Conservation (phyloP, 2,113 vertebrate species). For the Caranx ignobilis region DNA sequence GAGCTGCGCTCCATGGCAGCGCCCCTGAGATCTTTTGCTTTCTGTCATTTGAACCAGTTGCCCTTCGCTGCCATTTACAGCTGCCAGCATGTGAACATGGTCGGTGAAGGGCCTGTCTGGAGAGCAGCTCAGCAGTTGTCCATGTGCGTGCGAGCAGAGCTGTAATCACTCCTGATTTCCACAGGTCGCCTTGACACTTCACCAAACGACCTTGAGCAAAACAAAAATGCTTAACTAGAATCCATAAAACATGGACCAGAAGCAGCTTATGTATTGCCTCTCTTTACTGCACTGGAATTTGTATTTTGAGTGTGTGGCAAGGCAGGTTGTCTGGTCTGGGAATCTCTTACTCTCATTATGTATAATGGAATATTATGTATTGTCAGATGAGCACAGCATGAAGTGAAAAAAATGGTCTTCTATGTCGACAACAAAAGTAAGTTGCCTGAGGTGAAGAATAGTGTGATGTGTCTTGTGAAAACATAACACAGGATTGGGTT, state of each 20-base stretch:
- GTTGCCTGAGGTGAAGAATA: background rate
- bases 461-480: constrained; percentile 27
- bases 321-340: background rate
- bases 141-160: background rate
- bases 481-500: constrained; percentile 34
- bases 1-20: background rate
- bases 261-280: background rate
- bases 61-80: constrained; percentile 16
- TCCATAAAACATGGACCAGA: background rate
- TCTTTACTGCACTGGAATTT: background rate
- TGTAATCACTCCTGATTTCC: background rate
- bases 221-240: background rate
- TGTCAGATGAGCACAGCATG: constrained; percentile 15
- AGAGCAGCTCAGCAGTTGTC: background rate
- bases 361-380: background rate
- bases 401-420: background rate
- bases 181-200: background rate
- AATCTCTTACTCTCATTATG: background rate
- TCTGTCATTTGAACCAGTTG: constrained; percentile 32
- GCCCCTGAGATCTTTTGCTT: background rate
- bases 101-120: background rate
- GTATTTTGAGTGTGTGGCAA: background rate
- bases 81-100: constrained; percentile 5
- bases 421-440: constrained; percentile 1
- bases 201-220: background rate